Base-by-base conservation (phyloP, 2,797 vertebrate species). In the Myoxocephalus aenaeus region DNA sequence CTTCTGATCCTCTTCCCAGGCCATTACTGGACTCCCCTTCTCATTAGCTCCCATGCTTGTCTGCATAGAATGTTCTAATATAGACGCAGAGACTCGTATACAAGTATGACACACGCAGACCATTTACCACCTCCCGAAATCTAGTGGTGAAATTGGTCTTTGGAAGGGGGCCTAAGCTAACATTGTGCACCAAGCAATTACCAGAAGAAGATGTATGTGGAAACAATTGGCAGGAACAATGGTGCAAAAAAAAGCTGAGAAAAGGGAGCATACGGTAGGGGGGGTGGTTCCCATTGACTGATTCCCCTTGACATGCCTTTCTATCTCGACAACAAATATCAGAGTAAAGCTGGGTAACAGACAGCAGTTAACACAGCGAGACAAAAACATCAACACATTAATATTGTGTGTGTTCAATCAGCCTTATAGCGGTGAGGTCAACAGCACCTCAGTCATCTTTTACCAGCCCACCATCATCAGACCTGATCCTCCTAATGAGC, bases 1-100 rank as follows among this genome's bases (percentile, higher is more conserved):
- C 69, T 83, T 87, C 77, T 80, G 76, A 85, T 83, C 58, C 73
- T 70, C 63, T 87, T 92, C 89, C 78, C 81, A 82, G 66, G 74
- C 77, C 86, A 87, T 86, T 88, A 90, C 83, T 80, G 73, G 77
- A 79, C 83, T 78, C 86, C 75, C 68, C 79, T 85, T 85, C 82
- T 90, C 75, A 88, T 92, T 89, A 86, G 73, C 59, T 69, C 40
- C 57, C 18, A 14, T 70, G 69, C 70, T 81, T 88, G 81, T n/a
- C 73, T 72, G 79, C 67, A 77, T 65, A 83, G 76, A 84, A 87
- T 72, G 72, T 70, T 53, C 77, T 34, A 84, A 75, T 75, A 82
- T 50, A 46, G 20, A 73, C 10, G 59, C 46, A 80, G 34, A 78
- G 36, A 71, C 25, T 27, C 42, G 7, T 42, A 54, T 73, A 20